These are phyloP conservation scores for Macrobrachium nipponense DNA, from an alignment of 1,140 invertebrate genomes.

Conservation along the genomic window DNA sequence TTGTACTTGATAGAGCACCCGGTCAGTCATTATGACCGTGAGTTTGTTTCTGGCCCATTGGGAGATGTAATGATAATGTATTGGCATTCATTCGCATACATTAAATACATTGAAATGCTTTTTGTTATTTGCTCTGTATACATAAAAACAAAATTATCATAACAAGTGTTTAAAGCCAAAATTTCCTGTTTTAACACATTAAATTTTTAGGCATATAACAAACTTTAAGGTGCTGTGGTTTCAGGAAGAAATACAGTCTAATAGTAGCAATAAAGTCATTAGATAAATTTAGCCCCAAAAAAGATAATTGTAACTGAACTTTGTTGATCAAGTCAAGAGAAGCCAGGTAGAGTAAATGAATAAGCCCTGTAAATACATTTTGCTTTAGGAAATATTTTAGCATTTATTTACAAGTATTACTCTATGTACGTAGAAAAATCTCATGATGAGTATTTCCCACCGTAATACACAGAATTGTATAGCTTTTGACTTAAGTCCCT, in stretches of 20 bases:
- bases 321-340: constrained; percentile 39
- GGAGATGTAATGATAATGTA: constrained; percentile 10
- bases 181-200: constrained; percentile 7
- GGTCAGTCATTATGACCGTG: constrained; percentile 41
- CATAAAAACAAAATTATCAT: constrained; percentile 34
- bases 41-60: constrained; percentile 37
- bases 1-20: constrained; percentile 43
- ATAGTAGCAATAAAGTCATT: constrained; percentile 44
- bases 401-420: constrained; percentile 49
- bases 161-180: constrained; percentile 16
- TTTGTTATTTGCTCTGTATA: constrained; percentile 13
- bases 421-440: constrained; percentile 42
- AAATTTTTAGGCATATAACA: constrained; percentile 35
- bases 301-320: constrained; percentile 12
- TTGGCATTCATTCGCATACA: constrained; percentile 7
- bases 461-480: constrained; percentile 45
- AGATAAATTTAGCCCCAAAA: constrained; percentile 16
- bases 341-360: constrained; percentile 39
- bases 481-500: constrained; percentile 46
- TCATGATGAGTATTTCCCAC: constrained; percentile 37
- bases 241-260: constrained; percentile 46
- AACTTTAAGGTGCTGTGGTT: constrained; percentile 39
- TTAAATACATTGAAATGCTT: constrained; percentile 8
- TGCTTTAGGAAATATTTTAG: constrained; percentile 46
- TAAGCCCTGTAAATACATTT: constrained; percentile 38